phyloP scores from a whole-genome alignment of 2,888 invertebrate genomes.

The Lamproptera curius region DNA sequence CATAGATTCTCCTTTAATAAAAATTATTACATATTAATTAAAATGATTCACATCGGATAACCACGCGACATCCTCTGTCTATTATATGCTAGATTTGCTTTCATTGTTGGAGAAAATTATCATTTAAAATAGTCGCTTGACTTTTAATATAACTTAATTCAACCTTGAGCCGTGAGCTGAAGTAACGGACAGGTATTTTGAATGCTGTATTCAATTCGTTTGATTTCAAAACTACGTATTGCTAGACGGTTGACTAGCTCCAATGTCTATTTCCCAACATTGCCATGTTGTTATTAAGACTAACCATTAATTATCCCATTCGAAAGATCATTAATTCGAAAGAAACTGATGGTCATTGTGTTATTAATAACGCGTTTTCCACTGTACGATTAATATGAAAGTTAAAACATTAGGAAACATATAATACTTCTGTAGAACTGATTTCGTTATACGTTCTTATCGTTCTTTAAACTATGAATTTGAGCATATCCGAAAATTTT shows the following conservation, averaged over 20 bases:
- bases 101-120: neutral
- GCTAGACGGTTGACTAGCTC: slow-evolving; percentile 5
- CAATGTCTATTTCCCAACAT: slow-evolving; percentile 1
- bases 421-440: too few species aligned
- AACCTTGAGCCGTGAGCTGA: slow-evolving; percentile 11
- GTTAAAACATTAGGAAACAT: too few species aligned
- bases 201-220: slow-evolving; percentile 7
- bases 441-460: too few species aligned
- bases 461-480: too few species aligned
- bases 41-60: too few species aligned
- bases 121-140: neutral
- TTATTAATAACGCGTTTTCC: too few species aligned
- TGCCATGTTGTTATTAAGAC: neutral
- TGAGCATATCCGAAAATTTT: too few species aligned
- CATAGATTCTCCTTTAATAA: too few species aligned
- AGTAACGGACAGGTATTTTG: slow-evolving; percentile 10
- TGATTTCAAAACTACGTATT: slow-evolving; percentile 13
- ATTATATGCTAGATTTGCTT: neutral
- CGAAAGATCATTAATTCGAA: neutral
- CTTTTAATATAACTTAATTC: slow-evolving; percentile 5
- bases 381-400: too few species aligned
- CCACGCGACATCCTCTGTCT: too few species aligned
- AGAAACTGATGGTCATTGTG: too few species aligned
- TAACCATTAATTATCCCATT: neutral
- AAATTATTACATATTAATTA: too few species aligned